phyloP scores from a whole-genome alignment of 2,888 invertebrate genomes.

The Agrotis exclamationis region DNA sequence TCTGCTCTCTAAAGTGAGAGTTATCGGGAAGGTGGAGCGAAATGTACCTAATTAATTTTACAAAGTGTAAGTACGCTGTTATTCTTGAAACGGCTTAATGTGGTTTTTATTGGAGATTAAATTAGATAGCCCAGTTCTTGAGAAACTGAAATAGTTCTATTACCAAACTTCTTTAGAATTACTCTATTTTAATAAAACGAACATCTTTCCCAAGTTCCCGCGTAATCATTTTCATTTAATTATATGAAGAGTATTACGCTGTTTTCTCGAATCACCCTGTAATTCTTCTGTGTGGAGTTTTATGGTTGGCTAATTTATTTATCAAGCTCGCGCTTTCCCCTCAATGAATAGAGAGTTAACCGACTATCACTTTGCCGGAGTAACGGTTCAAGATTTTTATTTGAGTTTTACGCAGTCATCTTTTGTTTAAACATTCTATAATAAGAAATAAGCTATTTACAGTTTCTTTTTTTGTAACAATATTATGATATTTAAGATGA shows the following conservation, averaged over 20 bases:
- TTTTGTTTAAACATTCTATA: conserved; percentile 38
- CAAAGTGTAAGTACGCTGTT: conserved; percentile 60
- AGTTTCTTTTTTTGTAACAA: not conserved
- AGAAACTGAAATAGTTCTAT: conserved; percentile 22
- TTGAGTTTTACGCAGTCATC: conserved; percentile 25
- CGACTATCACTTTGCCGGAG: conserved; percentile 51
- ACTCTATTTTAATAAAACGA: conserved; percentile 33
- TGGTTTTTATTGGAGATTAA: conserved; percentile 54
- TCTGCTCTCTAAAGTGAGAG: conserved; percentile 66
- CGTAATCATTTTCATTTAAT: conserved; percentile 54
- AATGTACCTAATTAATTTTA: conserved; percentile 67
- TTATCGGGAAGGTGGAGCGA: conserved; percentile 70
- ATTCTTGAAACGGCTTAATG: conserved; percentile 54
- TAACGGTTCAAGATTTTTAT: conserved; percentile 44
- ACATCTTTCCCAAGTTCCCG: conserved; percentile 14
- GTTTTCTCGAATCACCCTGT: conserved; percentile 48
- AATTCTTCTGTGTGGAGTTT: conserved; percentile 56
- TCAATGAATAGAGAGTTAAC: conserved; percentile 57
- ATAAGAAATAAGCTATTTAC: conserved; percentile 5
- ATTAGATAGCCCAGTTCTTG: conserved; percentile 34
- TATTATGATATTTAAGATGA: no score
- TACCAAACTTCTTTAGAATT: conserved; percentile 6
- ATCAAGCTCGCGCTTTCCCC: conserved; percentile 48
- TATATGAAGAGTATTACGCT: conserved; percentile 43
- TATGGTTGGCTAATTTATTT: conserved; percentile 58